Evolutionary conservation across 2,888 invertebrate genomes (phyloP).

Genomic region (Eupelmus urozonus): DNA sequence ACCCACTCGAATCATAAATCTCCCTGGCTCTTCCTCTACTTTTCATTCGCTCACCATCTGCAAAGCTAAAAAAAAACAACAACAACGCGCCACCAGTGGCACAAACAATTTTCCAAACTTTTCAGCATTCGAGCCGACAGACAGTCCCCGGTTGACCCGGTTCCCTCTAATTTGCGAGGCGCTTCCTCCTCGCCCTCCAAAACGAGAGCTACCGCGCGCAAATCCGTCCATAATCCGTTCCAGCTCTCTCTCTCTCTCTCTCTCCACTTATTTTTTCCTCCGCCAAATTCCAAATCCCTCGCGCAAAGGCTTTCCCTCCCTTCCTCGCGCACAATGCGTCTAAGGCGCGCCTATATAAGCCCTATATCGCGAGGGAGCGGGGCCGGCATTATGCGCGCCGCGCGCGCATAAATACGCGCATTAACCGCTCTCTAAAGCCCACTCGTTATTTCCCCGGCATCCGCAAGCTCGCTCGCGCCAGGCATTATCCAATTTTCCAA

Average conservation of each 20-base stretch:
- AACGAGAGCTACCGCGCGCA: background rate
- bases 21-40: too few species aligned
- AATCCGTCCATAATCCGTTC: background rate
- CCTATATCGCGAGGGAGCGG: background rate
- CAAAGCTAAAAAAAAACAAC: too few species aligned
- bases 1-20: too few species aligned
- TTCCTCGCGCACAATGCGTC: background rate
- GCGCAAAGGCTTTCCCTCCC: background rate
- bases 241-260: background rate
- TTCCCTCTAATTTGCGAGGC: constrained; percentile 20
- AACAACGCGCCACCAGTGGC: too few species aligned
- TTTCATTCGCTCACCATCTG: too few species aligned
- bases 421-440: constrained; percentile 54
- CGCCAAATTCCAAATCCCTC: constrained; percentile 6
- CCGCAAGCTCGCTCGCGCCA: constrained; percentile 46
- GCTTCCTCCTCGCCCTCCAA: background rate
- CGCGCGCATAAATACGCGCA: constrained; percentile 56
- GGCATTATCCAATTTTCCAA: constrained; percentile 73
- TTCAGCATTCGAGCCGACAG: background rate
- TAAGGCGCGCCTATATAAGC: constrained; percentile 11
- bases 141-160: constrained; percentile 7
- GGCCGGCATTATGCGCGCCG: background rate
- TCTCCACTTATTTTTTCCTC: constrained; percentile 1
- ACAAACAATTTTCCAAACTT: too few species aligned
- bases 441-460: constrained; percentile 52